These are phyloP conservation scores for Drosophila eugracilis DNA, from an alignment of 1,140 invertebrate species.

Conservation along the genomic window DNA sequence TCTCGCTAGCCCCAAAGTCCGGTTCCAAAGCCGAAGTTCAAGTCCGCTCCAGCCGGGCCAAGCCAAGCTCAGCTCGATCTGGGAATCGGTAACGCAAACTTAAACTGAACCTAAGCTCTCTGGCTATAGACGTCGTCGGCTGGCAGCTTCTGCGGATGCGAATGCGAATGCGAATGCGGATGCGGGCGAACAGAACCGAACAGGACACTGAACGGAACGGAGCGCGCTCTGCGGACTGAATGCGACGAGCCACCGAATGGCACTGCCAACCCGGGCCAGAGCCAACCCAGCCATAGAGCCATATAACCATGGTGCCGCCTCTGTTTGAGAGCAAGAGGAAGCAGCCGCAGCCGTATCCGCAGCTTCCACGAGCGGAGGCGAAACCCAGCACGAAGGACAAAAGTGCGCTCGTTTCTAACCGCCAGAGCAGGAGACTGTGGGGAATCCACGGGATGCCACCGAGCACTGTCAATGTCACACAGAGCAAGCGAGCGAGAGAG, in stretches of 20 bases:
- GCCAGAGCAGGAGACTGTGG: not conserved
- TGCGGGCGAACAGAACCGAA: constrained; percentile 30
- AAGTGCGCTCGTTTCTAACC: constrained; percentile 1
- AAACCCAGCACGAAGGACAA: not conserved
- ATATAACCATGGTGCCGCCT: constrained; percentile 5
- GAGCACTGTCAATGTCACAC: constrained; percentile 68
- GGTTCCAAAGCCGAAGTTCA: not conserved
- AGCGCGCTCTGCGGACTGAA: constrained; percentile 69
- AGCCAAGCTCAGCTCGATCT: not conserved
- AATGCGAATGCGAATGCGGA: constrained; percentile 7
- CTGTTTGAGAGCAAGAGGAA: constrained; percentile 7
- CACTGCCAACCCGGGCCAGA: constrained; percentile 60
- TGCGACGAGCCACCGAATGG: constrained; percentile 78
- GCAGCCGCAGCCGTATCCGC: constrained; percentile 3
- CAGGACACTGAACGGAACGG: constrained; percentile 15
- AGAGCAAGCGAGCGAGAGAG: not conserved
- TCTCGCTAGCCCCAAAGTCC: no score
- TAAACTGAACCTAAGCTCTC: not conserved
- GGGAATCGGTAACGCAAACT: not conserved
- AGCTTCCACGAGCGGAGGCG: constrained; percentile 3
- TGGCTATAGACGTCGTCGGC: not conserved
- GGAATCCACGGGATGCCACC: constrained; percentile 4
- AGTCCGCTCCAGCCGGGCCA: constrained; percentile 1
- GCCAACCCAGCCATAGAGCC: not conserved
- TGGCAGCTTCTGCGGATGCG: constrained; percentile 10